Evolutionary conservation across 1,140 invertebrate species (phyloP).

Genomic region (Drosophila bocqueti): DNA sequence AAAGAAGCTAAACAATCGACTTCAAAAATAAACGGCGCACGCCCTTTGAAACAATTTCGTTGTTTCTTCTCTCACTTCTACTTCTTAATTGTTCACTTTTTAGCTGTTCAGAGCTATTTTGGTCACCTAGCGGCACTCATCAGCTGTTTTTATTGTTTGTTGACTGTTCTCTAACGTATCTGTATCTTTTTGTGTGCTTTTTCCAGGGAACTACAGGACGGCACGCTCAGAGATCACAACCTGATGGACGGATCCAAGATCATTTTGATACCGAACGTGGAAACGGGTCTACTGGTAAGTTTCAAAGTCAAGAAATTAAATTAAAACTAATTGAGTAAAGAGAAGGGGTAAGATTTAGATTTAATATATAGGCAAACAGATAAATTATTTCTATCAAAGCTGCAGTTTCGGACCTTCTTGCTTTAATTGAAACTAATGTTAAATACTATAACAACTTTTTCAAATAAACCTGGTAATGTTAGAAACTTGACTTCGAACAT

Average conservation of each 20-base stretch:
- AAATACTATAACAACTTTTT: too few species aligned
- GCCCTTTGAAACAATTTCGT: not conserved
- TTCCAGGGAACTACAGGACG: conserved; percentile 94
- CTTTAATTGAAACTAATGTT: too few species aligned
- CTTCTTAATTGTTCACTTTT: not conserved
- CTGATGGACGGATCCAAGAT: conserved; percentile 94
- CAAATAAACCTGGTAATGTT: too few species aligned
- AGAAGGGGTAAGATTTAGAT: not conserved
- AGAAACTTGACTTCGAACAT: too few species aligned
- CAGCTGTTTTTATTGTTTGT: conserved; percentile 7
- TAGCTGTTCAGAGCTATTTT: conserved; percentile 2
- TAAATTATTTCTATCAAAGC: too few species aligned
- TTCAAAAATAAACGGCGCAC: conserved; percentile 7
- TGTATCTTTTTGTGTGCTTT: not conserved
- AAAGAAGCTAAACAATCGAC: conserved; percentile 11
- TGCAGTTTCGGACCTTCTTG: too few species aligned
- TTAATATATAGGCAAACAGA: too few species aligned
- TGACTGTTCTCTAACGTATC: not conserved
- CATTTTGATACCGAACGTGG: conserved; percentile 95
- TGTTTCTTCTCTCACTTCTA: not conserved
- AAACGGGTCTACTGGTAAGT: conserved; percentile 97
- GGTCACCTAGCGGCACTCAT: not conserved
- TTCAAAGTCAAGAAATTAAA: not conserved
- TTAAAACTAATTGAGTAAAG: not conserved
- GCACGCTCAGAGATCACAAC: conserved; percentile 93